Evolutionary conservation across 2,888 invertebrate genomes (phyloP).

Genomic region (Meandrusa payeni): DNA sequence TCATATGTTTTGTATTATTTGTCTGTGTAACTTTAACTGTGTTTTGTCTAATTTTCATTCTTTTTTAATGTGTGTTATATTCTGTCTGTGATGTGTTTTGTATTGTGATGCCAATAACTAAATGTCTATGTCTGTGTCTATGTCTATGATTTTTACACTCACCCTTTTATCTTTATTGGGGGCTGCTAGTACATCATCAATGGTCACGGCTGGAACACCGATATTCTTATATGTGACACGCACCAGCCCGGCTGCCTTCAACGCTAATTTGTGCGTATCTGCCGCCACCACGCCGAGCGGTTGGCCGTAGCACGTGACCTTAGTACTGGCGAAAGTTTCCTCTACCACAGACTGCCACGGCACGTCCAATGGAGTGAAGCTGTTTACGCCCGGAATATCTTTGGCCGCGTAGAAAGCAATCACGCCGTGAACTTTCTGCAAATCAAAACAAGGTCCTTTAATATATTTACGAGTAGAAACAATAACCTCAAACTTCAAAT

Average conservation of each 20-base stretch:
- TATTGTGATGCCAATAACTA: too few species aligned
- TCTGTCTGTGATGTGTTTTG: too few species aligned
- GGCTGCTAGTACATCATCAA: constrained; percentile 73
- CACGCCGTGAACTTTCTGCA: constrained; percentile 84
- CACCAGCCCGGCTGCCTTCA: constrained; percentile 56
- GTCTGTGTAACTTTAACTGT: too few species aligned
- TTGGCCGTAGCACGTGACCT: constrained; percentile 84
- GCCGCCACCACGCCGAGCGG: constrained; percentile 88
- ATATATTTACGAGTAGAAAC: too few species aligned
- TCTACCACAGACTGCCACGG: constrained; percentile 60
- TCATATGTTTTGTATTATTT: too few species aligned
- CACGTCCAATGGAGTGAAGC: constrained; percentile 64
- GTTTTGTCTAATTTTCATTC: too few species aligned
- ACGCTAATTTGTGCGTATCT: constrained; percentile 68
- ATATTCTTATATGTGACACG: constrained; percentile 77
- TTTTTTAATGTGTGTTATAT: too few species aligned
- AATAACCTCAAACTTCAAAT: too few species aligned
- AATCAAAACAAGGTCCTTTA: constrained; percentile 19
- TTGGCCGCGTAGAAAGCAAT: constrained; percentile 82
- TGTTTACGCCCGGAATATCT: constrained; percentile 87
- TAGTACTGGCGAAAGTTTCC: constrained; percentile 77
- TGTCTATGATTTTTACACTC: too few species aligned
- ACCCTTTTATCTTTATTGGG: constrained; percentile 64
- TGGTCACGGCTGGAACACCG: constrained; percentile 61
- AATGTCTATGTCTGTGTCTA: too few species aligned